phyloP scores from a whole-genome alignment of 1,140 invertebrate genomes.

The Araneus ventricosus region DNA sequence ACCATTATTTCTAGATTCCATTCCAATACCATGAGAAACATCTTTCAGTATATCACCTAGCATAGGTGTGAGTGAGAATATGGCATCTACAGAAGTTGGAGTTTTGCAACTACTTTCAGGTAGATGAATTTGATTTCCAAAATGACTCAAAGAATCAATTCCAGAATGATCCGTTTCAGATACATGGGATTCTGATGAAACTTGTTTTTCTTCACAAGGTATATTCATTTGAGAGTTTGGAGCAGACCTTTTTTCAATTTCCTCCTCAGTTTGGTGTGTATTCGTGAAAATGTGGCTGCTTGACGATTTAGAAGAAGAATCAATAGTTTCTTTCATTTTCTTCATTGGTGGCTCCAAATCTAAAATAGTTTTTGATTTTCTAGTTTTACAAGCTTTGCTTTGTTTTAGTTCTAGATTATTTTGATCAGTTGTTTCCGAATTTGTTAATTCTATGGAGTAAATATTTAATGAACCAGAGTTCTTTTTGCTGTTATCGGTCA shows the following conservation, averaged over 20 bases:
- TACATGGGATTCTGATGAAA: constrained; percentile 29
- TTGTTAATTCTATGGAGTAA: neutral
- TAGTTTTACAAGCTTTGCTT: neutral
- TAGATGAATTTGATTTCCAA: constrained; percentile 69
- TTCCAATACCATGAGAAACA: constrained; percentile 57
- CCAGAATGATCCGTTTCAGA: constrained; percentile 1
- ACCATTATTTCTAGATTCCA: constrained; percentile 20
- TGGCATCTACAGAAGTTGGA: constrained; percentile 62
- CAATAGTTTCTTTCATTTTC: constrained; percentile 56
- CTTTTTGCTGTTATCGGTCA: neutral
- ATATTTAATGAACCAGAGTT: neutral
- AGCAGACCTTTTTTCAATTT: neutral
- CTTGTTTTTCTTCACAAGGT: constrained; percentile 18
- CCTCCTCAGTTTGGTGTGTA: constrained; percentile 33
- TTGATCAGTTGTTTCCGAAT: neutral
- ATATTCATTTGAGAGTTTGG: neutral
- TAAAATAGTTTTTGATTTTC: constrained; percentile 36
- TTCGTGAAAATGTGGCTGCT: constrained; percentile 6
- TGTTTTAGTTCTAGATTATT: constrained; percentile 54
- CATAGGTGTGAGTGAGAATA: constrained; percentile 60
- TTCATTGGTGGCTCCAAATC: constrained; percentile 60
- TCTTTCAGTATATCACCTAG: constrained; percentile 70
- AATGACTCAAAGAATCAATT: constrained; percentile 51
- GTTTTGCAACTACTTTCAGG: constrained; percentile 67
- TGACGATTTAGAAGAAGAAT: constrained; percentile 18